These are phyloP conservation scores for Hypena proboscidalis DNA, from an alignment of 2,888 invertebrate genomes.

Conservation along the genomic window DNA sequence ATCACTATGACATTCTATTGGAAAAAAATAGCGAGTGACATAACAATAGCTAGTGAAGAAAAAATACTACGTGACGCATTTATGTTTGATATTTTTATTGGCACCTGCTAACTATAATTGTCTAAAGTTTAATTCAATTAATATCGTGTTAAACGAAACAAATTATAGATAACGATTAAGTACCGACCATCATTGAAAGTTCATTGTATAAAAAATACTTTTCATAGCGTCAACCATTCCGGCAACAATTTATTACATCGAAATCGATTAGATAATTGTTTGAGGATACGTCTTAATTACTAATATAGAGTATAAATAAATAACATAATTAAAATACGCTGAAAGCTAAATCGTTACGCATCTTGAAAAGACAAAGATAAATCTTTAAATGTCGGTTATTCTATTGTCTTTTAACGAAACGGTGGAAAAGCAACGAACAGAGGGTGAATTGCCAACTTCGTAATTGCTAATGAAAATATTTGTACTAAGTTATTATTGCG, in stretches of 20 bases:
- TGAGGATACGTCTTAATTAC: too few species aligned
- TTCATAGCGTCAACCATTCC: neutral
- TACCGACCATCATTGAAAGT: slow-evolving; percentile 30
- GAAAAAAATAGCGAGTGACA: slow-evolving; percentile 20
- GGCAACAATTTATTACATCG: neutral
- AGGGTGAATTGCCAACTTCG: slow-evolving; percentile 11
- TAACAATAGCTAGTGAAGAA: slow-evolving; percentile 4
- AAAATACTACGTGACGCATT: slow-evolving; percentile 3
- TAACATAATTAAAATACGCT: too few species aligned
- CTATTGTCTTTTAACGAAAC: neutral
- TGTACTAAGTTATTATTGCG: slow-evolving; percentile 12
- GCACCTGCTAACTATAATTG: slow-evolving; percentile 22
- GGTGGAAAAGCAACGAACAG: slow-evolving; percentile 2
- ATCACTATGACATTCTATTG: slow-evolving; percentile 2
- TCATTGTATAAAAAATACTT: slow-evolving; percentile 13
- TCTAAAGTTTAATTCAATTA: slow-evolving; percentile 31
- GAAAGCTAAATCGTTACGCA: neutral
- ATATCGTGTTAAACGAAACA: slow-evolving; percentile 23
- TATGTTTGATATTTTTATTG: slow-evolving; percentile 9
- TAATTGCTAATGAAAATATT: slow-evolving; percentile 34
- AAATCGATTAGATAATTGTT: slow-evolving; percentile 4
- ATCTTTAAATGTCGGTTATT: neutral
- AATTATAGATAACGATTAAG: slow-evolving; percentile 18
- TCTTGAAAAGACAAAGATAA: slow-evolving; percentile 4
- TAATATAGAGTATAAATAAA: too few species aligned